Percentiles rank a stretch among this genome's conserved stretches.
Conservation (phyloP, 2,888 invertebrate species). For the Leptothorax acervorum region DNA sequence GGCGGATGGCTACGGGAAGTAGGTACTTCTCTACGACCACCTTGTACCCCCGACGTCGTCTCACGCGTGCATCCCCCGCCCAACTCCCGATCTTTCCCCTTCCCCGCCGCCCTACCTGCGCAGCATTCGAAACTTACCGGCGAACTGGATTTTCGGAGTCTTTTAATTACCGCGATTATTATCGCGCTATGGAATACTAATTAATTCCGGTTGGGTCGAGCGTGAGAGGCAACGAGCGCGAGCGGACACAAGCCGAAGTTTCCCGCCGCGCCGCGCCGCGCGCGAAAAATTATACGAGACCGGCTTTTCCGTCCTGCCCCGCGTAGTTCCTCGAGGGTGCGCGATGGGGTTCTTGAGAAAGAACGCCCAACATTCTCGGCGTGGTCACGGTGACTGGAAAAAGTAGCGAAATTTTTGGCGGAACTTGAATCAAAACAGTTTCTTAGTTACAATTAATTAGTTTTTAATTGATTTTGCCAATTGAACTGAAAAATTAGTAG, state of each 20-base stretch:
- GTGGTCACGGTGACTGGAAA: neutral
- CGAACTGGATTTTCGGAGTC: conserved; percentile 62
- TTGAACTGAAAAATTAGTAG: neutral
- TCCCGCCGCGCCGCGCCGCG: conserved; percentile 30
- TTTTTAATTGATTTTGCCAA: neutral
- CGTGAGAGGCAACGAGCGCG: conserved; percentile 39
- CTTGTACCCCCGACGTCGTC: conserved; percentile 56
- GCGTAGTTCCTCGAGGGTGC: neutral
- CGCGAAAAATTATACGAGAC: conserved; percentile 49
- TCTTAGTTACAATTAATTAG: conserved; percentile 16
- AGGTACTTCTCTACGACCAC: conserved; percentile 69
- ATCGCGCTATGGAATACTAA: conserved; percentile 59
- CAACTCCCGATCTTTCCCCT: conserved; percentile 46
- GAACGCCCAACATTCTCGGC: neutral
- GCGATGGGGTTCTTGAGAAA: neutral
- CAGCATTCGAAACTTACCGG: conserved; percentile 56
- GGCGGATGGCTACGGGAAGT: conserved; percentile 69
- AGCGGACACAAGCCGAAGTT: conserved; percentile 33
- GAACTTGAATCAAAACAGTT: neutral
- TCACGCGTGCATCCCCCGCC: conserved; percentile 59
- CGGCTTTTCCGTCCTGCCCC: conserved; percentile 17
- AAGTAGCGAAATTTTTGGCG: conserved; percentile 4
- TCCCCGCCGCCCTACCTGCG: neutral
- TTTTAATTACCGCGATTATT: conserved; percentile 67
- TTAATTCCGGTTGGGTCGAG: conserved; percentile 58